Evolutionary conservation across 92 coral and sea anemone species (phyloP).

Genomic region (Epizoanthus stellaris): DNA sequence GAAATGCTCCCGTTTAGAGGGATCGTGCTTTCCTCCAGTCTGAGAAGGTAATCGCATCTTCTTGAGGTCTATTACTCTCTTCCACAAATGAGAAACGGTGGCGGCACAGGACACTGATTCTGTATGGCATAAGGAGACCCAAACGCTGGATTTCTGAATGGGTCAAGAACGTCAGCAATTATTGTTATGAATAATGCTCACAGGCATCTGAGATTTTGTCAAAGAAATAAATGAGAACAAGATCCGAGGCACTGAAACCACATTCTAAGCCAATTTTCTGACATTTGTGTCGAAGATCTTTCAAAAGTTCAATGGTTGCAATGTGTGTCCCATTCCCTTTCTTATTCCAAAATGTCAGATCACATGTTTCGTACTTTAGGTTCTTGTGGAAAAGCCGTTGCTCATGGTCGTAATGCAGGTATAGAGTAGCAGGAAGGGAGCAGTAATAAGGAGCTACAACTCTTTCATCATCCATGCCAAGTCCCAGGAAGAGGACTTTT

Average conservation of each 20-base stretch:
- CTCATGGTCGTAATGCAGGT: slow-evolving; percentile 61
- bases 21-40: slow-evolving; percentile 28
- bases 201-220: slow-evolving; percentile 58
- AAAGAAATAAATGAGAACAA: slow-evolving; percentile 49
- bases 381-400: slow-evolving; percentile 57
- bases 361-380: slow-evolving; percentile 52
- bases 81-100: slow-evolving; percentile 10
- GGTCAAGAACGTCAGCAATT: slow-evolving; percentile 56
- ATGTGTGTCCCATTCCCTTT: slow-evolving; percentile 23
- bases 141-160: slow-evolving; percentile 44
- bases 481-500: slow-evolving; percentile 50
- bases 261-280: slow-evolving; percentile 47
- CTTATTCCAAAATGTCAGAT: slow-evolving; percentile 53
- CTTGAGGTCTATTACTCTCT: neutral
- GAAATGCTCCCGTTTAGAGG: slow-evolving; percentile 20
- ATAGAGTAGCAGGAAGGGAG: slow-evolving; percentile 53
- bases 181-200: slow-evolving; percentile 39
- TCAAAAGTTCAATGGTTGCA: slow-evolving; percentile 52
- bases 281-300: slow-evolving; percentile 57
- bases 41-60: neutral
- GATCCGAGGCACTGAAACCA: slow-evolving; percentile 54
- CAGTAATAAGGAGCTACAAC: slow-evolving; percentile 60
- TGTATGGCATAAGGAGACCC: slow-evolving; percentile 56
- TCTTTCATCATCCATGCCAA: slow-evolving; percentile 51
- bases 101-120: slow-evolving; percentile 58